Evolutionary conservation across 2,797 vertebrate species (phyloP), one percentile per base, ranked within the genome.

Genomic region (Sebastes flavidus): DNA sequence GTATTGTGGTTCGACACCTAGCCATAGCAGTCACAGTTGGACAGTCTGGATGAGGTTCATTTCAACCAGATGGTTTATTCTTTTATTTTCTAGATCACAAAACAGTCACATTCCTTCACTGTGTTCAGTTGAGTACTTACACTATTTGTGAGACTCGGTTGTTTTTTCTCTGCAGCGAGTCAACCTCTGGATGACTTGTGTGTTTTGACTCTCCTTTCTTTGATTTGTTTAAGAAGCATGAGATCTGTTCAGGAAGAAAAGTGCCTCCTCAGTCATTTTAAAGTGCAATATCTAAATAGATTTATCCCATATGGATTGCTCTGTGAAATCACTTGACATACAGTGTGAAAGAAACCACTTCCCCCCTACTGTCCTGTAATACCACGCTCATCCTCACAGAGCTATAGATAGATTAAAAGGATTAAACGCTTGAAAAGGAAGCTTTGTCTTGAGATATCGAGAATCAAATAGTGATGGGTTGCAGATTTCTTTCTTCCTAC

Each of bases 361-460:
- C n/a, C 30, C 73, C 59, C 65, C 58, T 5, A n/a, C 68, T 80
- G 72, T 80, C 38, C 65, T 78, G 29, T 79, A 74, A 86, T 54
- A 10, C 27, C 76, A 52, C 1, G 3, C 68, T 85, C 78, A 69
- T 82, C 78, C 81, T 76, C 46, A 25, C 67, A 18, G 68, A 75
- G 86, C 60, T 82, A 65, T 49, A 78, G 60, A 86, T 79, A 27
- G 79, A 89, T 90, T 86, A 78, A 85, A 90, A 54, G 84, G 82
- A 90, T 92, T 90, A 87, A 82, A 87, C 60, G 52, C 77, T 75
- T 80, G 59, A 79, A 73, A 80, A 77, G 67, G 72, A 65, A 72
- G 77, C 65, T 69, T 89, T 78, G 77, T 84, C 78, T 81, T 27
- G 36, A 88, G 65, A 82, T 81, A 85, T 87, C 9, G 12, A 36